Percentiles rank a stretch among this genome's conserved stretches.
These are phyloP conservation scores for Leptocoma aspasia DNA, from an alignment of 2,113 vertebrate genomes.

Conservation along the genomic window DNA sequence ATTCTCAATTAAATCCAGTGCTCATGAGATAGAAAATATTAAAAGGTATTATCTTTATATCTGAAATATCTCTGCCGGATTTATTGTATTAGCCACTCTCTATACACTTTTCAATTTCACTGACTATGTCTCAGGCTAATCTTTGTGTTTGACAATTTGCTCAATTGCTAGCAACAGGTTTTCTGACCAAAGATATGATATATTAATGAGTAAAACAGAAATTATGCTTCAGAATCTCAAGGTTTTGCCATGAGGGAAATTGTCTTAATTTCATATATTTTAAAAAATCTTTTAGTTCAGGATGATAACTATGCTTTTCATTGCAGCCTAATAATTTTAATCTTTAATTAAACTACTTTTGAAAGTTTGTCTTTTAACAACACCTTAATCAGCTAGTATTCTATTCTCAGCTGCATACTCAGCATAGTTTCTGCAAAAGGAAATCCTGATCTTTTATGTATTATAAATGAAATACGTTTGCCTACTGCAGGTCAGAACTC, in stretches of 20 bases:
- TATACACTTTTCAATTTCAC: neutral
- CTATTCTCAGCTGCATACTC: neutral
- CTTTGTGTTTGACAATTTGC: neutral
- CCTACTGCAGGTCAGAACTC: neutral
- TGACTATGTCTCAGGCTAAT: neutral
- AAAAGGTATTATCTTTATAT: neutral
- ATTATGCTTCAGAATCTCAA: neutral
- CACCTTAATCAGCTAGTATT: neutral
- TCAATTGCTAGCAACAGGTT: neutral
- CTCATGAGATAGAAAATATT: neutral
- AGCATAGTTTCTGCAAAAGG: neutral
- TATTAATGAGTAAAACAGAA: neutral
- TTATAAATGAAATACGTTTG: conserved; percentile 39
- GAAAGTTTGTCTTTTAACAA: neutral
- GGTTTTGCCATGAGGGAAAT: neutral
- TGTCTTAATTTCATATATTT: neutral
- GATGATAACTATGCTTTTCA: neutral
- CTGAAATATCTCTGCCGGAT: neutral
- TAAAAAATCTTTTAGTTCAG: neutral
- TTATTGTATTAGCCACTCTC: neutral
- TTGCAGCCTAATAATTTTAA: neutral
- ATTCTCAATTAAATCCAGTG: neutral
- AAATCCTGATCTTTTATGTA: conserved; percentile 35
- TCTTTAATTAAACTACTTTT: neutral
- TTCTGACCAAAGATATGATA: neutral